These are phyloP conservation scores for Hypomecis atomaria DNA, from an alignment of 2,888 invertebrate species.

Conservation along the genomic window DNA sequence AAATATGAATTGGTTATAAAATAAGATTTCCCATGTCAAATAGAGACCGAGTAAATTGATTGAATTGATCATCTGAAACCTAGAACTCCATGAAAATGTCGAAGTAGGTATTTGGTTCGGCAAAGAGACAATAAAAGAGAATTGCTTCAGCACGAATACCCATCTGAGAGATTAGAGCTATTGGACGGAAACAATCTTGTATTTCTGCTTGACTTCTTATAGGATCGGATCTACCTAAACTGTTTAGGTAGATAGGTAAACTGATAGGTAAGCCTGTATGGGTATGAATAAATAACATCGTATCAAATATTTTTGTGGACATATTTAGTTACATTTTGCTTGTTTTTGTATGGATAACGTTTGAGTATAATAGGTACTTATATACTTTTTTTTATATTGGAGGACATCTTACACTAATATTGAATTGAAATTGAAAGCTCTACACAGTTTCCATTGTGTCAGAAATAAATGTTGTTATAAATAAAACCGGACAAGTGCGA, in stretches of 20 bases:
- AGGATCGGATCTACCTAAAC: constrained; percentile 63
- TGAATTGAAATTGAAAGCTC: too few species aligned
- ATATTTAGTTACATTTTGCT: too few species aligned
- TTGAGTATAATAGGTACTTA: too few species aligned
- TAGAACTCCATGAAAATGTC: constrained; percentile 63
- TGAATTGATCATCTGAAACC: constrained; percentile 29
- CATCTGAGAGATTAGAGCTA: constrained; percentile 79
- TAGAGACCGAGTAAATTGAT: constrained; percentile 17
- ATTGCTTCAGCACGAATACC: constrained; percentile 80
- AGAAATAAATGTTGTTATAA: too few species aligned
- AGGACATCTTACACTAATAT: too few species aligned
- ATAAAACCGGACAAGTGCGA: too few species aligned
- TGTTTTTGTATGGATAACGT: too few species aligned
- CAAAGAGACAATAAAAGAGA: constrained; percentile 79
- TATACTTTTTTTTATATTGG: too few species aligned
- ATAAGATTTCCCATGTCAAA: too few species aligned
- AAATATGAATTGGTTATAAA: too few species aligned
- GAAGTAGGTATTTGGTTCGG: constrained; percentile 56
- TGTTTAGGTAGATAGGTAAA: constrained; percentile 50
- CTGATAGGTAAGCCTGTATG: constrained; percentile 9
- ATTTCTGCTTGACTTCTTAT: constrained; percentile 74
- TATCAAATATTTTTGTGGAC: too few species aligned
- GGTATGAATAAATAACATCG: not conserved
- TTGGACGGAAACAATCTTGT: constrained; percentile 82
- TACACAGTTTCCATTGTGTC: too few species aligned